Conservation (phyloP, 2,888 invertebrate species). For the Thelaira solivaga region DNA sequence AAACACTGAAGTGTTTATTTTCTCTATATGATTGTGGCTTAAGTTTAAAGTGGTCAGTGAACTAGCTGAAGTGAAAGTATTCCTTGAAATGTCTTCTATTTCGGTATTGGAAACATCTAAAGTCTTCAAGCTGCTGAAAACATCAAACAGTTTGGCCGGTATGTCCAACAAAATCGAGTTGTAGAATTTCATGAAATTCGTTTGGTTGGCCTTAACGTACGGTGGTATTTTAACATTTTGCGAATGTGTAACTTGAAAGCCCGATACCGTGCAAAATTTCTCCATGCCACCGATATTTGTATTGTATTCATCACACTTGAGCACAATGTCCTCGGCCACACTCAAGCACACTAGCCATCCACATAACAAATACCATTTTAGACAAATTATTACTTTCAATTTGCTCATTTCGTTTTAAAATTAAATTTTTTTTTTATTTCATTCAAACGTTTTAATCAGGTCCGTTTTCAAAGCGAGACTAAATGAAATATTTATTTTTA, state of each 20-base stretch:
- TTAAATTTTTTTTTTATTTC: not conserved
- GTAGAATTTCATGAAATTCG: slow-evolving; percentile 76
- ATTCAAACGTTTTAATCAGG: not conserved
- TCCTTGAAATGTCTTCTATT: slow-evolving; percentile 73
- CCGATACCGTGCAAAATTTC: slow-evolving; percentile 74
- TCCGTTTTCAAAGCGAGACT: slow-evolving; percentile 33
- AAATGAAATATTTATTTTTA: slow-evolving; percentile 12
- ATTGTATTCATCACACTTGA: slow-evolving; percentile 76
- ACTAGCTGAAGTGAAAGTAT: slow-evolving; percentile 74
- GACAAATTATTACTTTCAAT: slow-evolving; percentile 19
- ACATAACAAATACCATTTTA: not conserved
- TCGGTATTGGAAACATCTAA: slow-evolving; percentile 74
- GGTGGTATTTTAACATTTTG: slow-evolving; percentile 73
- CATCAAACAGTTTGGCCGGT: slow-evolving; percentile 75
- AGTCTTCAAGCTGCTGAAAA: slow-evolving; percentile 71
- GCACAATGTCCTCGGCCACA: slow-evolving; percentile 70
- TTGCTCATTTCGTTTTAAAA: slow-evolving; percentile 1
- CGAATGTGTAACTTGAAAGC: slow-evolving; percentile 74
- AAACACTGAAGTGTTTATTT: slow-evolving; percentile 74
- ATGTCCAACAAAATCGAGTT: slow-evolving; percentile 74
- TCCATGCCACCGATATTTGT: slow-evolving; percentile 68
- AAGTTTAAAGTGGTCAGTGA: slow-evolving; percentile 72
- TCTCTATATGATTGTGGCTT: slow-evolving; percentile 73
- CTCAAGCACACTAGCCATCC: slow-evolving; percentile 3
- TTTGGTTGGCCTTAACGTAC: slow-evolving; percentile 69